Evolutionary conservation across 2,113 vertebrate species (phyloP).

Genomic region (Podilymbus podiceps): DNA sequence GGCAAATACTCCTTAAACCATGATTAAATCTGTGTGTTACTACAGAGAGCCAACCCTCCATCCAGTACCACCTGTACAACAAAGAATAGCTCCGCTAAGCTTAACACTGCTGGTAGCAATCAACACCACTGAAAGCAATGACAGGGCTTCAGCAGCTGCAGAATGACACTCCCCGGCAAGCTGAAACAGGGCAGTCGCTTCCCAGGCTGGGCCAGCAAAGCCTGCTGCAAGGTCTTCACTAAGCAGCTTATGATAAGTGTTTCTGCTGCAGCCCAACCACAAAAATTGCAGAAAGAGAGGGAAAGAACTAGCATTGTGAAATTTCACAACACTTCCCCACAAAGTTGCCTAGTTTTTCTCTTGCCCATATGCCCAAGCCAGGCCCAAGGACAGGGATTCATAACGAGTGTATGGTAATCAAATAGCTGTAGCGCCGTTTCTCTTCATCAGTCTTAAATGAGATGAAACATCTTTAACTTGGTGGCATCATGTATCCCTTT

Average conservation of each 20-base stretch:
- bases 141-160: not conserved
- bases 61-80: not conserved
- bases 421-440: not conserved
- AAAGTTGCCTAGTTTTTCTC: not conserved
- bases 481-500: not conserved
- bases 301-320: not conserved
- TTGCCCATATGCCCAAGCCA: not conserved
- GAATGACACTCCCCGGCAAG: rapidly evolving
- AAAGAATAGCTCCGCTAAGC: not conserved
- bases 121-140: not conserved
- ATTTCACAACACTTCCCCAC: not conserved
- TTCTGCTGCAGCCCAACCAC: not conserved
- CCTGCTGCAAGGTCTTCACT: not conserved
- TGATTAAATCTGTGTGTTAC: not conserved
- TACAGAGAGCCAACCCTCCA: not conserved
- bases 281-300: not conserved
- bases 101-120: not conserved
- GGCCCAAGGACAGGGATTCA: not conserved
- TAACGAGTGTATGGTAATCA: not conserved
- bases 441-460: not conserved
- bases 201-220: not conserved
- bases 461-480: not conserved
- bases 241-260: rapidly evolving
- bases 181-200: not conserved
- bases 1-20: not conserved